Conservation (phyloP, 2,888 invertebrate species). For the Papilio elwesi region DNA sequence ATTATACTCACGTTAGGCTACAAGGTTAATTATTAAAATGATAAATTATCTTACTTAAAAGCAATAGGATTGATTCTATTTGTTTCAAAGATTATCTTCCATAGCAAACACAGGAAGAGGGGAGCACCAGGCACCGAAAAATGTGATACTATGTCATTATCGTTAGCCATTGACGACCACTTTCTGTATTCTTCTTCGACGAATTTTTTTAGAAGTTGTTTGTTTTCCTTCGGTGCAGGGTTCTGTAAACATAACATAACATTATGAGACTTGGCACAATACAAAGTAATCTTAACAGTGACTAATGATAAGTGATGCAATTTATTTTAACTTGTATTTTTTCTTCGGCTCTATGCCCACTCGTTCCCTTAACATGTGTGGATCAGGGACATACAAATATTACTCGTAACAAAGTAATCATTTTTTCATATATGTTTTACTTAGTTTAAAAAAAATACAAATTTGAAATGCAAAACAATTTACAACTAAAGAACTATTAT, state of each 20-base stretch:
- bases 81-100: slow-evolving; percentile 98
- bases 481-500: no score
- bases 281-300: no score
- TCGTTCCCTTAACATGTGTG: no score
- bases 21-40: slow-evolving; percentile 6
- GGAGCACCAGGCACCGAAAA: slow-evolving; percentile 97
- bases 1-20: neutral
- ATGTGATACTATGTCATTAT: slow-evolving; percentile 97
- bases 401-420: no score
- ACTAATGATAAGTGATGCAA: no score
- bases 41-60: slow-evolving; percentile 88
- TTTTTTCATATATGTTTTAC: no score
- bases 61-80: slow-evolving; percentile 96
- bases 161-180: slow-evolving; percentile 98
- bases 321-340: no score
- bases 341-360: no score
- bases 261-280: neutral
- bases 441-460: no score
- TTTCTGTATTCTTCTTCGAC: slow-evolving; percentile 98
- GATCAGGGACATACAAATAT: no score
- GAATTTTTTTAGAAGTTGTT: slow-evolving; percentile 94
- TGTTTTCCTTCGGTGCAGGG: slow-evolving; percentile 93
- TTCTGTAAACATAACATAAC: slow-evolving; percentile 77
- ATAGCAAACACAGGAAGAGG: slow-evolving; percentile 95
- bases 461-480: no score